These are phyloP conservation scores for Stenodera caucasica DNA, from an alignment of 2,888 invertebrate species.

Conservation along the genomic window DNA sequence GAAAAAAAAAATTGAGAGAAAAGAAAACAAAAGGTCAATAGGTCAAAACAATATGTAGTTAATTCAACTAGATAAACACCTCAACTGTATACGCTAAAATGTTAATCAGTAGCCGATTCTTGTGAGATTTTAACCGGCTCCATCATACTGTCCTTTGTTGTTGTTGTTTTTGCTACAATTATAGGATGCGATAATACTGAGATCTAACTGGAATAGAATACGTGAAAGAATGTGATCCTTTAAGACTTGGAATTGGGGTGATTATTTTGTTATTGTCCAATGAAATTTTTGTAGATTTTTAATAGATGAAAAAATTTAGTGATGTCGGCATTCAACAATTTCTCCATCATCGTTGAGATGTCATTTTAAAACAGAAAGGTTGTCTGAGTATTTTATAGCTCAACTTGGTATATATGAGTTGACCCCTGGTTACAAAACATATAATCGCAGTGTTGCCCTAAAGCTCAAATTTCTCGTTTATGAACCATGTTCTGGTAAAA, in stretches of 20 bases:
- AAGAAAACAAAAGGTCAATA: not conserved
- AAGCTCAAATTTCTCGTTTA: constrained; percentile 30
- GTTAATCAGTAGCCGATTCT: not conserved
- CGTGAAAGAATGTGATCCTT: constrained; percentile 1
- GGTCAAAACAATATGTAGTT: not conserved
- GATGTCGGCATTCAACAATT: constrained; percentile 10
- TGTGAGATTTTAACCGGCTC: not conserved
- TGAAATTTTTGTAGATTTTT: too few species aligned
- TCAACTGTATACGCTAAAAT: not conserved
- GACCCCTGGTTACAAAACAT: constrained; percentile 28
- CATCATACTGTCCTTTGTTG: not conserved
- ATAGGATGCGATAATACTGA: not conserved
- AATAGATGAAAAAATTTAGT: not conserved
- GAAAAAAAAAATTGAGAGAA: not conserved
- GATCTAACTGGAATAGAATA: not conserved
- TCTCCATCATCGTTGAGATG: constrained; percentile 21
- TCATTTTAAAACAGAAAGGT: constrained; percentile 22
- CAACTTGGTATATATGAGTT: constrained; percentile 27
- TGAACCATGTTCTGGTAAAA: constrained; percentile 26
- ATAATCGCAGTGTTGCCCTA: constrained; percentile 28
- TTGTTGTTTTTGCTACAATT: not conserved
- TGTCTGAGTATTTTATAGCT: constrained; percentile 28
- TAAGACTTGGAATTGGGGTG: not conserved
- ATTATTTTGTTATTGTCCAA: too few species aligned
- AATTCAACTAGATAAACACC: constrained; percentile 1